Percentiles rank a stretch among this genome's conserved stretches.
These are phyloP conservation scores for Heliconius hewitsoni DNA, from an alignment of 1,140 invertebrate species.

Conservation along the genomic window DNA sequence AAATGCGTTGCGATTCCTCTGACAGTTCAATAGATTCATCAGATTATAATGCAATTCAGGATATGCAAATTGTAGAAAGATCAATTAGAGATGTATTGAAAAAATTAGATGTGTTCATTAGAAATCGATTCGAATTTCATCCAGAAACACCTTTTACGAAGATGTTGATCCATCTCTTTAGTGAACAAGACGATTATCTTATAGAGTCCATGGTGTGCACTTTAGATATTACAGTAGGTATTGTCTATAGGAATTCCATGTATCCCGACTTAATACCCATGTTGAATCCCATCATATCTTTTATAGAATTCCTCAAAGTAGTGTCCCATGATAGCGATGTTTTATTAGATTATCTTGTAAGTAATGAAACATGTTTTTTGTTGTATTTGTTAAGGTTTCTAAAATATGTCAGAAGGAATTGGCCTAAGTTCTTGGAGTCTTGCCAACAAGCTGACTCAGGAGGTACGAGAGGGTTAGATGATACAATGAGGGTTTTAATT, in stretches of 20 bases:
- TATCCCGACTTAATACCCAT: conserved; percentile 89
- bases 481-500: conserved; percentile 92
- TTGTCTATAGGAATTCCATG: conserved; percentile 89
- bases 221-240: conserved; percentile 91
- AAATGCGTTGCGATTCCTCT: conserved; percentile 92
- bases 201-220: conserved; percentile 96
- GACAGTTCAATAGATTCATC: conserved; percentile 91
- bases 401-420: conserved; percentile 92
- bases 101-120: conserved; percentile 91
- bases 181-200: conserved; percentile 94
- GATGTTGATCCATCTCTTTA: conserved; percentile 93
- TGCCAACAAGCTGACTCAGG: conserved; percentile 83
- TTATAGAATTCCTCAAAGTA: conserved; percentile 91
- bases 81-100: conserved; percentile 91
- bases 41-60: conserved; percentile 91
- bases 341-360: conserved; percentile 92
- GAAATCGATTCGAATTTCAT: conserved; percentile 90
- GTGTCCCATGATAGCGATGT: conserved; percentile 92
- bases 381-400: conserved; percentile 92
- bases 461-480: conserved; percentile 86
- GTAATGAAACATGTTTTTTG: conserved; percentile 95
- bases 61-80: conserved; percentile 92
- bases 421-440: conserved; percentile 89
- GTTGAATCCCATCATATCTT: conserved; percentile 91
- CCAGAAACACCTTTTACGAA: conserved; percentile 93